These are phyloP conservation scores for Acanthopagrus latus DNA, from an alignment of 2,797 vertebrate genomes.

Conservation along the genomic window DNA sequence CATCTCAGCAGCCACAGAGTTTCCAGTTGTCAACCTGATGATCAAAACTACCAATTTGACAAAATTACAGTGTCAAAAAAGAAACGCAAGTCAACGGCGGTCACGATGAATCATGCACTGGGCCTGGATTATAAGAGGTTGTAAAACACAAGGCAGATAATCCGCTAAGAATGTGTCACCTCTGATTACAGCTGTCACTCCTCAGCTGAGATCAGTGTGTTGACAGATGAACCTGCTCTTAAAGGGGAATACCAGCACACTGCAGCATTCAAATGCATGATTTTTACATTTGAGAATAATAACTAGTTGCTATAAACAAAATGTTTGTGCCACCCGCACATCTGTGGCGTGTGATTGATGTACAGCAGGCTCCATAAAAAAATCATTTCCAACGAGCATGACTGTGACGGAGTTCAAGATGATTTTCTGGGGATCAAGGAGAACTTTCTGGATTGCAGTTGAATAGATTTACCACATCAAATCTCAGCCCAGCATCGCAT, in stretches of 20 bases:
- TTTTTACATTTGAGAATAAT: constrained; percentile 29
- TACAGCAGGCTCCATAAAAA: constrained; percentile 11
- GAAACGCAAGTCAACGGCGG: constrained; percentile 59
- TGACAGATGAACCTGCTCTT: constrained; percentile 68
- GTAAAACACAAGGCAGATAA: constrained; percentile 77
- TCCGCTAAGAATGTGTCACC: constrained; percentile 74
- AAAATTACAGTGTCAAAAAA: constrained; percentile 69
- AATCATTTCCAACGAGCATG: constrained; percentile 21
- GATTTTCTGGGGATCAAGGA: constrained; percentile 19
- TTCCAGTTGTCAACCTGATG: constrained; percentile 72
- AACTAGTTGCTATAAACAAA: constrained; percentile 1
- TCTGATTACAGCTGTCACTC: constrained; percentile 73
- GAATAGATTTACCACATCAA: constrained; percentile 32
- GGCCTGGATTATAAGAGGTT: constrained; percentile 68
- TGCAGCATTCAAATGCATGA: constrained; percentile 17
- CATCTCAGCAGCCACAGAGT: constrained; percentile 61
- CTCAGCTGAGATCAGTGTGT: constrained; percentile 61
- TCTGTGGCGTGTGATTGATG: constrained; percentile 12
- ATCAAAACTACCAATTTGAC: constrained; percentile 77
- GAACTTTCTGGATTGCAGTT: constrained; percentile 20
- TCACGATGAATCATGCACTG: constrained; percentile 66
- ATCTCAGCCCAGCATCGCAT: constrained; percentile 10
- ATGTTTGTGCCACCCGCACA: not conserved
- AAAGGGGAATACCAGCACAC: constrained; percentile 39
- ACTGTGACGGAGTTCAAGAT: constrained; percentile 17